phyloP scores from a whole-genome alignment of 92 coral and sea anemone species.

The Meandrina meandrites region DNA sequence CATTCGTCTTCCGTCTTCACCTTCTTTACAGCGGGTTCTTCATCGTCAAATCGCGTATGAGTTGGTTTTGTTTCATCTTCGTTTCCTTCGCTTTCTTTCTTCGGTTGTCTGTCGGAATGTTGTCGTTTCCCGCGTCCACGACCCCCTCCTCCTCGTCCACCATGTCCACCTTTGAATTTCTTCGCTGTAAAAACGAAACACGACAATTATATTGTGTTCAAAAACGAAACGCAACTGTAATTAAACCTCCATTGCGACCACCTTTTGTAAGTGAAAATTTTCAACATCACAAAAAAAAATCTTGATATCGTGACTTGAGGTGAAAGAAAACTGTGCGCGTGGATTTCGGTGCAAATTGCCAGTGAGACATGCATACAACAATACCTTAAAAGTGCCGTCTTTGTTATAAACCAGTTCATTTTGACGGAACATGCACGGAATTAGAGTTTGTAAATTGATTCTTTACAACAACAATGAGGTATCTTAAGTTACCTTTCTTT shows the following conservation, averaged over 20 bases:
- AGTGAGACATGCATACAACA: not conserved
- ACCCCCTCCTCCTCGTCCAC: slow-evolving; percentile 16
- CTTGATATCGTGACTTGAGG: not conserved
- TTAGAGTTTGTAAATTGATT: not conserved
- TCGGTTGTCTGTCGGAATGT: slow-evolving; percentile 27
- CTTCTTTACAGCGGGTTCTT: slow-evolving; percentile 61
- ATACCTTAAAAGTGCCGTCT: not conserved
- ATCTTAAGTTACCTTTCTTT: slow-evolving; percentile 31
- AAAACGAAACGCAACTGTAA: not conserved
- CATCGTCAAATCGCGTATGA: slow-evolving; percentile 59
- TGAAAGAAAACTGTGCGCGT: not conserved
- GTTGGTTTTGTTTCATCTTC: slow-evolving; percentile 21
- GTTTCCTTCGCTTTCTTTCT: slow-evolving; percentile 26
- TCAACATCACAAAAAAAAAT: not conserved
- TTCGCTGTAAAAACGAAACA: not conserved
- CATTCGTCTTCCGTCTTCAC: slow-evolving; percentile 55
- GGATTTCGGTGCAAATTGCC: not conserved
- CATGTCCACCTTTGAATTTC: not conserved
- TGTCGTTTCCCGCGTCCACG: slow-evolving; percentile 31
- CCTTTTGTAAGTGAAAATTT: too few species aligned
- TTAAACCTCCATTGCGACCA: too few species aligned
- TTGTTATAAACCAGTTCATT: not conserved
- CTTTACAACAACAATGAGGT: not conserved
- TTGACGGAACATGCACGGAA: not conserved
- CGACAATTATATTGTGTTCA: not conserved